These are phyloP conservation scores for Drosophila tripunctata DNA, from an alignment of 2,888 invertebrate genomes.

Conservation along the genomic window DNA sequence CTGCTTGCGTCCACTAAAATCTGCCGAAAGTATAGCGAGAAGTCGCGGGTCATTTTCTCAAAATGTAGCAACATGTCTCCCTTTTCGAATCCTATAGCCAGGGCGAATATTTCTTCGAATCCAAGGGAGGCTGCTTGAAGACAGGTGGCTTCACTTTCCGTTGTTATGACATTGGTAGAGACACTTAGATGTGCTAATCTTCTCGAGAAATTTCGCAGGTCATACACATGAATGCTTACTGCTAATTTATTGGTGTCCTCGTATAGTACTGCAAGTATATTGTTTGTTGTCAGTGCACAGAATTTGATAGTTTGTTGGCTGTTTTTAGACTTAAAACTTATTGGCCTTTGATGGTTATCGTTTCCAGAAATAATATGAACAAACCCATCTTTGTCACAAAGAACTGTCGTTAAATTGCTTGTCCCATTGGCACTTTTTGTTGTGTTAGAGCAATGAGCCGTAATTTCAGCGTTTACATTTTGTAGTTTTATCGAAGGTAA, in stretches of 20 bases:
- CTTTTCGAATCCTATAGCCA: conserved; percentile 96
- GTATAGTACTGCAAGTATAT: conserved; percentile 93
- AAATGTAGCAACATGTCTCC: conserved; percentile 93
- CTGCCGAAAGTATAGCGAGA: conserved; percentile 89
- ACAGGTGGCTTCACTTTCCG: conserved; percentile 62
- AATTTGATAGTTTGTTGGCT: conserved; percentile 90
- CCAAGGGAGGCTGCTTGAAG: conserved; percentile 42
- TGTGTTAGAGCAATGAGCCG: conserved; percentile 89
- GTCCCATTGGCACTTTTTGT: conserved; percentile 85
- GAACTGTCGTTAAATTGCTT: conserved; percentile 85
- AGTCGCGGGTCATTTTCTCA: conserved; percentile 94
- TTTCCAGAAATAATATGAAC: conserved; percentile 93
- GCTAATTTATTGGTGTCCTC: conserved; percentile 94
- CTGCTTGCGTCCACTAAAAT: conserved; percentile 88
- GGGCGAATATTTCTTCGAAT: conserved; percentile 83
- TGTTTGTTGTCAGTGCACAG: conserved; percentile 91
- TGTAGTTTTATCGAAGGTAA: conserved; percentile 29
- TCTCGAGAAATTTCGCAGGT: conserved; percentile 83
- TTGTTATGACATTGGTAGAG: conserved; percentile 49
- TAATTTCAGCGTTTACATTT: conserved; percentile 75
- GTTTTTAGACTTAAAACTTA: conserved; percentile 89
- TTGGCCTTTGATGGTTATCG: conserved; percentile 88
- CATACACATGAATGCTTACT: conserved; percentile 97
- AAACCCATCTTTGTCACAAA: conserved; percentile 94
- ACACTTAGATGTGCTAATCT: too few relatives aligned